These are phyloP conservation scores for Cranoglanis bouderius DNA, from an alignment of 2,113 vertebrate genomes.

Conservation along the genomic window DNA sequence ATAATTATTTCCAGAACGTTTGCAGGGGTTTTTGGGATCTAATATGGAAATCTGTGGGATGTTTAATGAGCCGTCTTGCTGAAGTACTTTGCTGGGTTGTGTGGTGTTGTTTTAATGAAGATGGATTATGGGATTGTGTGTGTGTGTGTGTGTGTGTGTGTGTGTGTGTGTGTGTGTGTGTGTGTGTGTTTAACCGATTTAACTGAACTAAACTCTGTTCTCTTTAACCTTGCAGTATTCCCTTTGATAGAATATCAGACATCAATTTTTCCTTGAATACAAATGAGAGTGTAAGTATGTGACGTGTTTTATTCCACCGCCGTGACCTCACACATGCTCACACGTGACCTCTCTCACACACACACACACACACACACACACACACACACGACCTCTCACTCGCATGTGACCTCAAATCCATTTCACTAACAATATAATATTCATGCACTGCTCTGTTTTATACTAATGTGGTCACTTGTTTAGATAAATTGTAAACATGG, in stretches of 20 bases:
- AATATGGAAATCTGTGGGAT: background rate
- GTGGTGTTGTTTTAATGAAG: background rate
- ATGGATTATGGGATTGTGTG: background rate
- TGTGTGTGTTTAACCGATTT: conserved; percentile 54
- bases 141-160: background rate
- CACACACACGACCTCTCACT: background rate
- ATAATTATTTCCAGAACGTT: background rate
- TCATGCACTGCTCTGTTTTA: background rate
- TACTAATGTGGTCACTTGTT: background rate
- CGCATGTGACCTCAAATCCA: background rate
- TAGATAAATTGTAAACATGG: background rate
- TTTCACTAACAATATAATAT: background rate
- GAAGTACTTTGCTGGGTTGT: background rate
- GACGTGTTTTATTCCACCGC: conserved; percentile 28
- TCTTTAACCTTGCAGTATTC: conserved; percentile 86
- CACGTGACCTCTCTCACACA: background rate
- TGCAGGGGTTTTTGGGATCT: background rate
- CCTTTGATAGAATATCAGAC: conserved; percentile 99
- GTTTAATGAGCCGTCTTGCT: background rate
- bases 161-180: conserved; percentile 22
- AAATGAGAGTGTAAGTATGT: conserved; percentile 96
- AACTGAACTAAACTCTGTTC: conserved; percentile 69
- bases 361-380: background rate
- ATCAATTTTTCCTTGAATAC: conserved; percentile 99
- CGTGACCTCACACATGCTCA: no score